phyloP scores from a whole-genome alignment of 30 jellyfish, hydroid and myxozoan species.

The Calvadosia cruxmelitensis region DNA sequence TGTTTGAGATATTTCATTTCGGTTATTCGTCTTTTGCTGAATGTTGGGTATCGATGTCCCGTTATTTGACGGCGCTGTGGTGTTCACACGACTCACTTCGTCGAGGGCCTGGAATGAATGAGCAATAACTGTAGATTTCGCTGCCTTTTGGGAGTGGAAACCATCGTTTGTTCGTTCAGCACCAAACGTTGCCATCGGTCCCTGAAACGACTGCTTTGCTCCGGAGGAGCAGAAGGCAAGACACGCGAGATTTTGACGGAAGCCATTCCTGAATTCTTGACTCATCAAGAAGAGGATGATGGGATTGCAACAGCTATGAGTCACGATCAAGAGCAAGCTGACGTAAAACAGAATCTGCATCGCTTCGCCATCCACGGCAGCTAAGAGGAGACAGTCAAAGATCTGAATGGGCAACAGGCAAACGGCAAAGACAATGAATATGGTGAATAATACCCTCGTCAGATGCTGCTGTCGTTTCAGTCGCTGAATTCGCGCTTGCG shows the following conservation, averaged over 20 bases:
- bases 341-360: slow-evolving; percentile 12
- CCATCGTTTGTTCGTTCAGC: too few relatives aligned
- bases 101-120: too few relatives aligned
- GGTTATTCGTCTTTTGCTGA: too few relatives aligned
- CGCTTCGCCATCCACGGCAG: slow-evolving; percentile 32
- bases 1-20: too few relatives aligned
- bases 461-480: slow-evolving; percentile 51
- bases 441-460: slow-evolving; percentile 59
- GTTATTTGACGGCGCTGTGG: too few relatives aligned
- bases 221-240: too few relatives aligned
- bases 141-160: too few relatives aligned
- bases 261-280: slow-evolving; percentile 56
- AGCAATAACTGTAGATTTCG: too few relatives aligned
- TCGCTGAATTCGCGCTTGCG: slow-evolving; percentile 26
- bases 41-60: too few relatives aligned
- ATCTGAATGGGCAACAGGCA: slow-evolving; percentile 81
- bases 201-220: too few relatives aligned
- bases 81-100: too few relatives aligned
- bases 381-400: slow-evolving; percentile 17
- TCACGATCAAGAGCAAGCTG: slow-evolving; percentile 31
- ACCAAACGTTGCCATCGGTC: too few relatives aligned
- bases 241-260: slow-evolving; percentile 34
- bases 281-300: slow-evolving; percentile 63
- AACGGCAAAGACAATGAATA: slow-evolving; percentile 64
- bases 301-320: slow-evolving; percentile 86